Base-by-base conservation (phyloP, 2,797 vertebrate species). In the Enteromius argenteus region DNA sequence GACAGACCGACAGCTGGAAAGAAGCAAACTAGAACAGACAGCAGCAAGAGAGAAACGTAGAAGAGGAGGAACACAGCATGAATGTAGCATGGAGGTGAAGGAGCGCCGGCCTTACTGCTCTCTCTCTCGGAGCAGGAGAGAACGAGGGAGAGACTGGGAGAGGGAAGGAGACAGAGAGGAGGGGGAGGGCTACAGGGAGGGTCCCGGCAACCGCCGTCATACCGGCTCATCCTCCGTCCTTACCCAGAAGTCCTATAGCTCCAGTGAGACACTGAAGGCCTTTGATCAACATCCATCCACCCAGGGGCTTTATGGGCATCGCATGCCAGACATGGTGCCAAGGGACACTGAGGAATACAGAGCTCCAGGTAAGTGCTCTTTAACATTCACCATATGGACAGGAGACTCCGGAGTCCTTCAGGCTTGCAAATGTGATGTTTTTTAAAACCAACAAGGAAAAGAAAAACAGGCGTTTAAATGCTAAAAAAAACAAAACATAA, bases 81-180 rank as follows among this genome's bases (percentile, higher is more conserved):
- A 96, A 94, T 96, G 96, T 96, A 97, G 96, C 91, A 99, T 99
- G 98, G 98, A 99, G 96, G 97, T 98, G 96, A 99, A 97, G 92
- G 97, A 99, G 95, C 97, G 97, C 90, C 95, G 97, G 95, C 97
- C 97, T 94, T 98, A 98, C 92, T 99, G 98, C 94, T 99, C 97
- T 91, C 95, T 99, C 94, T 99, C 98, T 90, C 99, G 98, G 95
- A 96, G 96, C 95, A 95, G 97, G 85, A 95, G 97, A 89, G 97
- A 99, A 87, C 94, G 97, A 69, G 97, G 97, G 44, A 93, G 95
- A 84, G 93, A 90, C 78, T 88, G 85, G 46, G 93, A 91, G 77
- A 79, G 81, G 56, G 78, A 76, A 30, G 44, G 74, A 78, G 67
- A 86, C 56, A 88, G 91, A 76, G 76, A 81, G 87, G 93, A 95